Evolutionary conservation across 2,113 vertebrate genomes (phyloP).

Genomic region (Bubo blakistoni): DNA sequence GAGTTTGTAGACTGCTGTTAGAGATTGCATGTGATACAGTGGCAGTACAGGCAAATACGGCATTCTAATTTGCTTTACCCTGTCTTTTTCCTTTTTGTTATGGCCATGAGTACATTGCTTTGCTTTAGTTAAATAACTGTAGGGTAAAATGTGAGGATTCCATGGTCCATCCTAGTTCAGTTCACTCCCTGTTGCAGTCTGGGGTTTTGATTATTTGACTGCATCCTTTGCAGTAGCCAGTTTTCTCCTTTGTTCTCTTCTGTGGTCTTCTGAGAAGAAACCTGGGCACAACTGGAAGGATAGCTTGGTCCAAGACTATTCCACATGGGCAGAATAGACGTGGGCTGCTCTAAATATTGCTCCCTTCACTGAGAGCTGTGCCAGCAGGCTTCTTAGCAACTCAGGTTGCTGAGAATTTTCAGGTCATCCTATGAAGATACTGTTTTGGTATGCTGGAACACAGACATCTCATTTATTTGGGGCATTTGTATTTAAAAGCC

Average conservation of each 20-base stretch:
- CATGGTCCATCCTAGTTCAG: rapidly evolving
- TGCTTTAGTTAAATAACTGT: neutral
- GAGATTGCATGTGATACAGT: neutral
- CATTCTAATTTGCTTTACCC: neutral
- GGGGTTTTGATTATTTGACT: neutral
- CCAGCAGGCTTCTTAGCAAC: neutral
- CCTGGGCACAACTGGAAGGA: neutral
- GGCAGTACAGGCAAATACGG: neutral
- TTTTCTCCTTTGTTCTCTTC: neutral
- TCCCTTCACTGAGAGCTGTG: neutral
- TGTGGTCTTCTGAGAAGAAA: neutral
- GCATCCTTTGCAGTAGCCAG: neutral
- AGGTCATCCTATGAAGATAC: neutral
- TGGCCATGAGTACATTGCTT: neutral
- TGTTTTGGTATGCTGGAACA: neutral
- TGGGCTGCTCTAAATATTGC: neutral
- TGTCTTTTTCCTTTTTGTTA: neutral
- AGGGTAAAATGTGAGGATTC: neutral
- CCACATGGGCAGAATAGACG: neutral
- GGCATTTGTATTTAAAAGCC: neutral
- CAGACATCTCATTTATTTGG: neutral
- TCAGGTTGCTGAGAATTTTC: neutral
- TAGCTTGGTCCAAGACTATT: neutral
- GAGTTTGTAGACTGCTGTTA: neutral
- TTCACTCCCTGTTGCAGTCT: neutral